Base-by-base conservation (phyloP, 2,888 invertebrate genomes). In the Enchytraeus crypticus region DNA sequence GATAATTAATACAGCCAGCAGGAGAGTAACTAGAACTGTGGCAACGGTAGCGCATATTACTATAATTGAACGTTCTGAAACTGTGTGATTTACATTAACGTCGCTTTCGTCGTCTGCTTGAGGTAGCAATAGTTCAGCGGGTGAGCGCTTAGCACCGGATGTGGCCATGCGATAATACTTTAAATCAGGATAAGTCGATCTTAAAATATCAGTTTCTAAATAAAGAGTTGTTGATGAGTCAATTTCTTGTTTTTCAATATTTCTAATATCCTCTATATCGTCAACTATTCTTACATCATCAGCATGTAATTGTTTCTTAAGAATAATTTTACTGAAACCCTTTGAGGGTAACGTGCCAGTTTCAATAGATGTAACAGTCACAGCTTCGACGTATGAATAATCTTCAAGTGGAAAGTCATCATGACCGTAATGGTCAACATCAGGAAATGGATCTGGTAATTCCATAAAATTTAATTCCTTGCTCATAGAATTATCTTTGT, bases 1-100 rank as follows among this genome's bases (percentile, higher is more conserved):
- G 59, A 58, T 30, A 26, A 58, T 33, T 5, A 58, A 27, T n/a
- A 46, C 21, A 23, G 38, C 53, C 43, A 59, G 26, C 18, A 59
- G 32, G n/a, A 43, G 18, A 27, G 61, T 57, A 27, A 57, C 43
- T n/a, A 49, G 21, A 27, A 29, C 30, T 21, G 59, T 59, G n/a
- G 33, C 58, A 27, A 53, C 53, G 14, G 47, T 27, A 29, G 33
- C 26, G 8, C 14, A 8, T 47, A 47, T 47, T 18, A 38, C 8
- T 38, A n/a, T 34, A 32, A 32, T n/a, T 27, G 43, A 54, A 38
- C 38, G 27, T n/a, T 33, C 27, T 3, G n/a, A 34, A 54, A 38
- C 11, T 54, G 33, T 47, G 38, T 38, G 8, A 18, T 38, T 8
- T 8, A 14, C 11, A 14, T 38, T 18, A 8, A 14, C 38, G 8